Percentiles rank a stretch among this genome's conserved stretches.
Conservation (phyloP, 53 echinoderm and acorn worm species). For the Holothuria scabra region DNA sequence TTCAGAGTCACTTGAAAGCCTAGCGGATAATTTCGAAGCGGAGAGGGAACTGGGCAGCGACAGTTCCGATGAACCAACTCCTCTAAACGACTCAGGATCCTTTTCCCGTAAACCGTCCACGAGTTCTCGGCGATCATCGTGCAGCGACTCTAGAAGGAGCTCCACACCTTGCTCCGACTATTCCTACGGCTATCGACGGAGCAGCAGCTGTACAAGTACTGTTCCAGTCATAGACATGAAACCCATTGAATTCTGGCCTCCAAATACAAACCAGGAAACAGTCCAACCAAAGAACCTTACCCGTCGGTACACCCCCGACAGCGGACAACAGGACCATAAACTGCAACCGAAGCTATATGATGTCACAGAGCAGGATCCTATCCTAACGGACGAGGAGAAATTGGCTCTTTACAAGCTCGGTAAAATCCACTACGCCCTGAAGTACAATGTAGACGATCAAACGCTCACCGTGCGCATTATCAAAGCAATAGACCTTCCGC, state of each 20-base stretch:
- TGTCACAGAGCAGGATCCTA: constrained; percentile 83
- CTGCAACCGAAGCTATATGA: constrained; percentile 97
- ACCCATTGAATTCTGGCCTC: constrained; percentile 99
- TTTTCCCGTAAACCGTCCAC: constrained; percentile 66
- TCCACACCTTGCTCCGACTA: constrained; percentile 84
- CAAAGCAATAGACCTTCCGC: constrained; percentile 87
- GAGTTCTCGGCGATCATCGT: constrained; percentile 88
- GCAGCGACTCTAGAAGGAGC: constrained; percentile 85
- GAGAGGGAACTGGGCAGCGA: neutral
- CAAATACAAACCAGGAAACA: constrained; percentile 93
- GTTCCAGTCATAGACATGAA: constrained; percentile 99
- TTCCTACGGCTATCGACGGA: constrained; percentile 69
- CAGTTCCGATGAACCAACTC: constrained; percentile 44
- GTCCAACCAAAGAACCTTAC: constrained; percentile 87
- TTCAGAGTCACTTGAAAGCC: constrained; percentile 35
- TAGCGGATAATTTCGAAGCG: constrained; percentile 9
- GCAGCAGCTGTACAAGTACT: constrained; percentile 89
- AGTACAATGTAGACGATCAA: constrained; percentile 84
- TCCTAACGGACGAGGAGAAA: constrained; percentile 94
- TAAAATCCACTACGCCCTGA: constrained; percentile 91
- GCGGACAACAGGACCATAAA: constrained; percentile 78
- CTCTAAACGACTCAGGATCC: constrained; percentile 40
- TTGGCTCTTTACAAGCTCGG: constrained; percentile 90
- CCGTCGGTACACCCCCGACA: constrained; percentile 85
- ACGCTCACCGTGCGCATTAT: constrained; percentile 83